phyloP scores from a whole-genome alignment of 2,113 vertebrate genomes.

The Mola mola region DNA sequence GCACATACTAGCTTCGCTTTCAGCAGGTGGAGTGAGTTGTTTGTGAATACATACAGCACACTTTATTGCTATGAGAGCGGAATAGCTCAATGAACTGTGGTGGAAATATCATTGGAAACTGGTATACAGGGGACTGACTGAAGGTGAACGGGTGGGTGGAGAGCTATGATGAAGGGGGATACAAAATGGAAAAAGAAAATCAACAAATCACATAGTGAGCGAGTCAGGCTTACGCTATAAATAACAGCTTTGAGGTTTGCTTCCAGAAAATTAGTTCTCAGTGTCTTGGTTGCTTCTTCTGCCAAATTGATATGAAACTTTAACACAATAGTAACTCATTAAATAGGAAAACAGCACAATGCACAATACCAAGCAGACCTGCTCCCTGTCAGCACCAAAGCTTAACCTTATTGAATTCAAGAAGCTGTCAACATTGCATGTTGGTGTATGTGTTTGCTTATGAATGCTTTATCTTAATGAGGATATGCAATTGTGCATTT shows the following conservation, averaged over 20 bases:
- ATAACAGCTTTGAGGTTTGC: constrained; percentile 67
- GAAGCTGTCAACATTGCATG: constrained; percentile 29
- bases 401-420: constrained; percentile 48
- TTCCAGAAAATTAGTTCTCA: constrained; percentile 56
- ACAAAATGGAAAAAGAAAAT: constrained; percentile 27
- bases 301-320: constrained; percentile 63
- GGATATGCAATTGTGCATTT: constrained; percentile 4
- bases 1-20: constrained; percentile 27
- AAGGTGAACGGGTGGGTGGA: constrained; percentile 16
- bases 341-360: constrained; percentile 67
- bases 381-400: constrained; percentile 35
- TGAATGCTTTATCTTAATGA: constrained; percentile 22
- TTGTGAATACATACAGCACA: constrained; percentile 27
- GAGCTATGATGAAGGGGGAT: constrained; percentile 6
- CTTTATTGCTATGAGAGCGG: constrained; percentile 28
- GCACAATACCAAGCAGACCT: constrained; percentile 47
- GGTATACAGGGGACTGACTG: constrained; percentile 3
- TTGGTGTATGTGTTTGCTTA: constrained; percentile 15
- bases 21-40: constrained; percentile 30
- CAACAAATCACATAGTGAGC: constrained; percentile 38
- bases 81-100: constrained; percentile 40
- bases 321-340: constrained; percentile 71
- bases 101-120: constrained; percentile 25
- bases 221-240: constrained; percentile 46
- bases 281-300: constrained; percentile 50